Percentiles rank a stretch among this genome's conserved stretches.
These are phyloP conservation scores for Triplophysa rosa DNA, from an alignment of 2,113 vertebrate genomes.

Conservation along the genomic window DNA sequence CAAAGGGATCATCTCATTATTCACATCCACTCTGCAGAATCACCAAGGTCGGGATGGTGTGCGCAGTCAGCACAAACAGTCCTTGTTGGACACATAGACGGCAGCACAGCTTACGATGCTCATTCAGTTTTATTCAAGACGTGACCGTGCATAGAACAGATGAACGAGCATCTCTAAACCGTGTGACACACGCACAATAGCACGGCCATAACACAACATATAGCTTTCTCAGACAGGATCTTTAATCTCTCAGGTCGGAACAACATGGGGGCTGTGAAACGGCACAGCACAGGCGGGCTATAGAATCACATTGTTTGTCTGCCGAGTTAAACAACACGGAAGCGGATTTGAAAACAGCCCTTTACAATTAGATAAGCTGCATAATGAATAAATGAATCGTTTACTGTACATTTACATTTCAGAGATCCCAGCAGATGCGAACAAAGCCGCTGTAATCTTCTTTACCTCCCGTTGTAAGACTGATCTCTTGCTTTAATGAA, in stretches of 20 bases:
- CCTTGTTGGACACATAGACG: background rate
- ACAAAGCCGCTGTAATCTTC: slow-evolving; percentile 35
- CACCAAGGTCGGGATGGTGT: slow-evolving; percentile 62
- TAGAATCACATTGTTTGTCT: background rate
- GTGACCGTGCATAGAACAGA: background rate
- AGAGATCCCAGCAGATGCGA: slow-evolving; percentile 15
- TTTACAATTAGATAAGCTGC: slow-evolving; percentile 13
- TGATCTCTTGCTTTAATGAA: slow-evolving; percentile 25
- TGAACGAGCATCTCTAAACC: background rate
- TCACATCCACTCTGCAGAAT: slow-evolving; percentile 58
- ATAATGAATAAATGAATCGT: slow-evolving; percentile 42
- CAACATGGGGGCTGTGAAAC: background rate
- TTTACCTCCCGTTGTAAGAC: slow-evolving; percentile 4
- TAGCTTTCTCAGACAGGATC: background rate
- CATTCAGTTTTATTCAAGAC: slow-evolving; percentile 23
- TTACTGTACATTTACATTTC: slow-evolving; percentile 7
- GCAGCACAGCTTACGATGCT: slow-evolving; percentile 13
- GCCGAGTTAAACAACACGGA: background rate
- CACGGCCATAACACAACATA: background rate
- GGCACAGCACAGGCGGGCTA: background rate
- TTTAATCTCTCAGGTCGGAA: background rate
- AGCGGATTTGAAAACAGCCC: background rate
- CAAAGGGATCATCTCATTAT: slow-evolving; percentile 57
- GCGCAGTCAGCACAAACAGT: slow-evolving; percentile 52
- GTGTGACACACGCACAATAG: background rate